These are phyloP conservation scores for Atethmia centrago DNA, from an alignment of 2,888 invertebrate genomes.

Conservation along the genomic window DNA sequence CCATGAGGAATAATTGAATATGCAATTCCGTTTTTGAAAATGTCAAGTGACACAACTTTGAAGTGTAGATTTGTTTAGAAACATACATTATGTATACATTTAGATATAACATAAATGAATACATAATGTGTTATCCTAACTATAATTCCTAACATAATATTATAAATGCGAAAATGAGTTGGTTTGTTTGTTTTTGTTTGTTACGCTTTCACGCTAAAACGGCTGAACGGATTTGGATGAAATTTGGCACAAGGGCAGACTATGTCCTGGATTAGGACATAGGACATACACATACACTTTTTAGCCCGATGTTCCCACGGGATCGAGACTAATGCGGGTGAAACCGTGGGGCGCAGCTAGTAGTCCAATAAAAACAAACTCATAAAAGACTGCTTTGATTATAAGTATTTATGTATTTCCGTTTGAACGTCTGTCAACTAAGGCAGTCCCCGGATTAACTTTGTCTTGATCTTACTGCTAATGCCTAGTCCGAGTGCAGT, in stretches of 20 bases:
- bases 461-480: not conserved
- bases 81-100: not conserved
- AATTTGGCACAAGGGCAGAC: too few relatives aligned
- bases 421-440: not conserved
- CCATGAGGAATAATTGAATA: not conserved
- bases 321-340: too few relatives aligned
- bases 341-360: too few relatives aligned
- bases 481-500: not conserved
- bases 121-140: not conserved
- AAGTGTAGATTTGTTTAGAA: not conserved
- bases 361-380: not conserved
- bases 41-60: conserved; percentile 1
- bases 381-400: too few relatives aligned
- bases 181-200: too few relatives aligned
- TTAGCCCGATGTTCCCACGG: too few relatives aligned
- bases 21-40: conserved; percentile 10
- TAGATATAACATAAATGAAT: not conserved
- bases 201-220: too few relatives aligned
- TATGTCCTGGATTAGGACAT: too few relatives aligned
- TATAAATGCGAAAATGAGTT: too few relatives aligned
- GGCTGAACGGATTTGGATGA: too few relatives aligned
- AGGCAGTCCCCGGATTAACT: not conserved
- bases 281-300: too few relatives aligned
- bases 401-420: not conserved
- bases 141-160: too few relatives aligned